phyloP scores from a whole-genome alignment of 1,140 invertebrate genomes.

The Sitodiplosis mosellana region DNA sequence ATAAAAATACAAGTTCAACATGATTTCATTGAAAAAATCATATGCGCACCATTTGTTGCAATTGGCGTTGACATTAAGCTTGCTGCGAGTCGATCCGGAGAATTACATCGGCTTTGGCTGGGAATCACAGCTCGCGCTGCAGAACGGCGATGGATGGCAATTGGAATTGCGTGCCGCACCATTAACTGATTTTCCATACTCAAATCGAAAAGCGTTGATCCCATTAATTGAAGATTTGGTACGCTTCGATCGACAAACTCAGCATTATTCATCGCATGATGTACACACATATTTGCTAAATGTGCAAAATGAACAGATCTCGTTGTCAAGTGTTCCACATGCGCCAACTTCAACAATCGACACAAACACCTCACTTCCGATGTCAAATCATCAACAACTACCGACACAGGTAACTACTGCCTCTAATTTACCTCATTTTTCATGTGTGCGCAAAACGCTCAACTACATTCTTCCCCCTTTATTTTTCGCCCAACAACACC shows the following conservation, averaged over 20 bases:
- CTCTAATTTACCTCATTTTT: no score
- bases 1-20: conserved; percentile 12
- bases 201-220: conserved; percentile 45
- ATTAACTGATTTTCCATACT: conserved; percentile 38
- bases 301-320: conserved; percentile 21
- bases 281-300: conserved; percentile 38
- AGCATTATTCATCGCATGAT: conserved; percentile 23
- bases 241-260: conserved; percentile 24
- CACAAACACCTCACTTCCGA: conserved; percentile 28
- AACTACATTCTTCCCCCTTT: no score
- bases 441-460: no score
- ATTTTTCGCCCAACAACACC: no score
- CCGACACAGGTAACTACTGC: conserved; percentile 1
- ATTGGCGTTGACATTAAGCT: conserved; percentile 50
- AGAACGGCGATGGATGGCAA: conserved; percentile 36
- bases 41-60: conserved; percentile 56
- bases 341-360: conserved; percentile 34
- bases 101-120: conserved; percentile 30
- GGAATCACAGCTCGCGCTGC: conserved; percentile 28
- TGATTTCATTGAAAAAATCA: conserved; percentile 50
- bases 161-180: conserved; percentile 32
- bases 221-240: conserved; percentile 41
- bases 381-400: conserved; percentile 10
- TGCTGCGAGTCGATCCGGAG: conserved; percentile 50
- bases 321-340: conserved; percentile 13